Base-by-base conservation (phyloP, 2,797 vertebrate species). In the Garrulus glandarius region DNA sequence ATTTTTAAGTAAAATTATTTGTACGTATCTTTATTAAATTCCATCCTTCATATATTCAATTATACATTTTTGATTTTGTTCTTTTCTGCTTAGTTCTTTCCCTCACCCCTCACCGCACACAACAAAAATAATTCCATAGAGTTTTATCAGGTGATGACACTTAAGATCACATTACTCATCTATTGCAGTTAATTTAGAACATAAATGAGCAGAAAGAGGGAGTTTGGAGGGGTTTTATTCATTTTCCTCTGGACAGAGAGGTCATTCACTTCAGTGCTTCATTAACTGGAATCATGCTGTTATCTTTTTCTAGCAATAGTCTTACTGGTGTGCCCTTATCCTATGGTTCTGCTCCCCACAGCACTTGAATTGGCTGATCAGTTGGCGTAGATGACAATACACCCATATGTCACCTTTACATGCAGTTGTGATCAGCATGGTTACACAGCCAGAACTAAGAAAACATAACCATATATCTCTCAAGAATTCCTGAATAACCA, bases 311-410 rank as follows among this genome's bases (percentile, higher is more conserved):
- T 27, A 44, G 29, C 3, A 4, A 32, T 11, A 39, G 3, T 16
- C 8, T 55, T 29, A 18, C 49, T 34, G 3, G 11, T 50, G 29
- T 65, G 17, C 10, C 11, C 32, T 65, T 30, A 30, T 11, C 19
- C 19, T 24, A 11, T 1, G 0, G 16, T 32, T 14, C 27, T 59
- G 36, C 44, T 70, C 14, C 60, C 9, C 11, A 27, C 15, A 64
- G 44, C 50, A 47, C 17, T 12, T 0, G 0, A 57, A 26, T 1
- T 29, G 55, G 10, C 1, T 2, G 39, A 44, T 9, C 6, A 1
- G 4, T 10, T 15, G 6, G 12, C 59, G 39, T 4, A 24, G 29
- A 4, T 1, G 3, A 10, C 59, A 80, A 13, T 1, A 14, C 3
- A 3, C 13, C 20, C 17, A 3, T 24, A 18, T 0, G 0, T 26